A percentile compares a stretch with the other conserved stretches of the same genome.
Evolutionary conservation across 1,140 invertebrate genomes (phyloP).

Genomic region (Sarcophaga bullata): DNA sequence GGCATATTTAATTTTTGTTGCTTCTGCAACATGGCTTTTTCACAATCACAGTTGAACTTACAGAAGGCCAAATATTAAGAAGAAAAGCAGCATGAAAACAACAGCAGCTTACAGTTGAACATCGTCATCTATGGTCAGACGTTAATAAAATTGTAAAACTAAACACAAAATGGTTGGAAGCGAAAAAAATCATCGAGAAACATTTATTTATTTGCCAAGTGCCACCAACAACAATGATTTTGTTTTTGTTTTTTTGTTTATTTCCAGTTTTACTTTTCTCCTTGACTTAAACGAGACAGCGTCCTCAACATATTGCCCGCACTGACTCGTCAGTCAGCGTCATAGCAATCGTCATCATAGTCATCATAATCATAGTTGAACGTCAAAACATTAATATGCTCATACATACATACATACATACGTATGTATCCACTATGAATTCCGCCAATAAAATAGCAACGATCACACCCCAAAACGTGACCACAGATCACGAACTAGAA

Average conservation of each 20-base stretch:
- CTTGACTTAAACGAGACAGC: background rate
- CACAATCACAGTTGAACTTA: conserved; percentile 3
- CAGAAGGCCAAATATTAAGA: background rate
- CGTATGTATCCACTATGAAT: conserved; percentile 43
- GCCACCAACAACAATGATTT: conserved; percentile 17
- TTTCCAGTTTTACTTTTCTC: conserved; percentile 1
- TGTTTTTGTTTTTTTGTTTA: no score
- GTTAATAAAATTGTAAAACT: background rate
- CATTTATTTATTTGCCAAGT: conserved; percentile 23
- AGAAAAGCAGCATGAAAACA: background rate
- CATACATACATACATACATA: conserved; percentile 27
- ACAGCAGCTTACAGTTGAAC: conserved; percentile 9
- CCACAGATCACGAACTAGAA: conserved; percentile 47
- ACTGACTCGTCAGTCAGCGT: background rate
- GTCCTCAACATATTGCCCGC: conserved; percentile 5
- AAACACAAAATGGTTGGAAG: background rate
- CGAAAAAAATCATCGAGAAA: background rate
- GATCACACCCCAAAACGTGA: conserved; percentile 51
- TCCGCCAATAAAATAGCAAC: conserved; percentile 50
- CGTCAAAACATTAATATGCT: conserved; percentile 29
- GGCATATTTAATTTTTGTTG: conserved; percentile 36
- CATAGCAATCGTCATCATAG: background rate
- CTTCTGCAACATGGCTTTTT: conserved; percentile 26
- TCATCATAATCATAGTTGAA: background rate
- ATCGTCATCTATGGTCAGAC: conserved; percentile 13